phyloP scores from a whole-genome alignment of 2,888 invertebrate genomes.

The Dryadula phaetusa region DNA sequence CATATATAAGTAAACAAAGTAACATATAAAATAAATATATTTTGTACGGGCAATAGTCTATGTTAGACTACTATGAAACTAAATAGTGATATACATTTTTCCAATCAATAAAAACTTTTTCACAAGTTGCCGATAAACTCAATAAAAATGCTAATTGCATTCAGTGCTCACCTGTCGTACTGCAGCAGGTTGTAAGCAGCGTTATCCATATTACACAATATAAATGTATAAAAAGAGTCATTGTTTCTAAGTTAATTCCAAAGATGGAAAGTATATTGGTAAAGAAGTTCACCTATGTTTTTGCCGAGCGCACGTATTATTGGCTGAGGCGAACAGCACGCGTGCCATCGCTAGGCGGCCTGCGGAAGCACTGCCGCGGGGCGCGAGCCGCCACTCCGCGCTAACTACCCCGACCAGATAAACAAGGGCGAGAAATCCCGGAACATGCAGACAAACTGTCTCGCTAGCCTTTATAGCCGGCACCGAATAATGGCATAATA shows the following conservation, averaged over 20 bases:
- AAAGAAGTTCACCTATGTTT: slow-evolving; percentile 68
- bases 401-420: slow-evolving; percentile 76
- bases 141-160: slow-evolving; percentile 76
- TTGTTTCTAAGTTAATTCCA: slow-evolving; percentile 66
- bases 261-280: slow-evolving; percentile 47
- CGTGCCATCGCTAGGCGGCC: slow-evolving; percentile 78
- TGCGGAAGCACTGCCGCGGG: slow-evolving; percentile 59
- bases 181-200: slow-evolving; percentile 71
- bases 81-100: slow-evolving; percentile 25
- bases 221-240: slow-evolving; percentile 82
- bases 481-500: slow-evolving; percentile 71
- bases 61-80: not conserved
- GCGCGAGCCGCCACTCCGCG: slow-evolving; percentile 61
- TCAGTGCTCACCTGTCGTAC: slow-evolving; percentile 76
- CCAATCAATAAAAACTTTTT: slow-evolving; percentile 58
- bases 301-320: slow-evolving; percentile 59
- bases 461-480: slow-evolving; percentile 74
- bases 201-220: slow-evolving; percentile 79
- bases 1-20: not conserved
- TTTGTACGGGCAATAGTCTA: not conserved
- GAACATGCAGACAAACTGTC: slow-evolving; percentile 82
- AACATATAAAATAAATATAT: not conserved
- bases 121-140: slow-evolving; percentile 61
- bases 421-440: slow-evolving; percentile 80
- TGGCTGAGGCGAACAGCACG: slow-evolving; percentile 59